Conservation (phyloP, 2,888 invertebrate species). For the Drosophila meridiana region DNA sequence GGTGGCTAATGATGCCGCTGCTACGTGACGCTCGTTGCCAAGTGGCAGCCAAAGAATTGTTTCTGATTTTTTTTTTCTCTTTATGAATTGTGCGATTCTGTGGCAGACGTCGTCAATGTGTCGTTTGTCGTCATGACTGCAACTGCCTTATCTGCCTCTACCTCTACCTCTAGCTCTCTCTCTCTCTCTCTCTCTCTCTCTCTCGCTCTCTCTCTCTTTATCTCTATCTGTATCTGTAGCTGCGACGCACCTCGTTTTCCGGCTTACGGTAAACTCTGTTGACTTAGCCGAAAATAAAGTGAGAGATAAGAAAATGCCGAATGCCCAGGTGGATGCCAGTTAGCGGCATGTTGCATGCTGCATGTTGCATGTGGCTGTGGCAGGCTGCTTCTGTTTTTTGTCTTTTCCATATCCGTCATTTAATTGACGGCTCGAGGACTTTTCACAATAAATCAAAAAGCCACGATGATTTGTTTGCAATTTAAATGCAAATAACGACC, state of each 20-base stretch:
- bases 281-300: conserved; percentile 25
- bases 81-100: conserved; percentile 75
- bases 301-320: conserved; percentile 38
- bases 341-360: neutral
- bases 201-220: conserved; percentile 4
- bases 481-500: conserved; percentile 79
- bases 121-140: conserved; percentile 41
- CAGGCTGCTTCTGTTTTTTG: conserved; percentile 38
- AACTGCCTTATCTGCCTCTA: conserved; percentile 24
- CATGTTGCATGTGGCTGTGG: neutral
- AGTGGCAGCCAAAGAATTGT: conserved; percentile 71
- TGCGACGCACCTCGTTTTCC: conserved; percentile 73
- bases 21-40: conserved; percentile 78
- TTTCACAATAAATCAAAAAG: conserved; percentile 73
- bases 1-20: conserved; percentile 75
- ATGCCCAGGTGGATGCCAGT: conserved; percentile 13
- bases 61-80: conserved; percentile 48
- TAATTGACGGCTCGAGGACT: conserved; percentile 70
- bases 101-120: conserved; percentile 43
- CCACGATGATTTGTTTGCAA: conserved; percentile 76
- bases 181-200: conserved; percentile 3
- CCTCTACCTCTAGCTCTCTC: conserved; percentile 1
- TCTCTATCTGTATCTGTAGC: conserved; percentile 23
- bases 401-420: conserved; percentile 37
- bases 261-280: conserved; percentile 60